Evolutionary conservation across 64 coral and sea anemone genomes (phyloP).

Genomic region (Montipora efflorescens): DNA sequence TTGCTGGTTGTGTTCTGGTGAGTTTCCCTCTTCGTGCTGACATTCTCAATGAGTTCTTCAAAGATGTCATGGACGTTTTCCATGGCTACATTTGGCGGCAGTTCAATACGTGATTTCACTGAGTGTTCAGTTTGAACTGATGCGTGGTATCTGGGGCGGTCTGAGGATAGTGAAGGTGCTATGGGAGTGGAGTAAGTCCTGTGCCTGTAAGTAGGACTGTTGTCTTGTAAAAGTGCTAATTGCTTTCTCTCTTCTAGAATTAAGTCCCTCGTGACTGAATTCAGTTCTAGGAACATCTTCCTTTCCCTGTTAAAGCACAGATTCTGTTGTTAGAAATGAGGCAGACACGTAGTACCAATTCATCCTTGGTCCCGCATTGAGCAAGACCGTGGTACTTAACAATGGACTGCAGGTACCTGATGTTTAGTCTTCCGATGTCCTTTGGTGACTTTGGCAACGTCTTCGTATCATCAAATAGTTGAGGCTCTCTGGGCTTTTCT

Average conservation of each 20-base stretch:
- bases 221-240: background rate
- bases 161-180: conserved; percentile 25
- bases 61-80: conserved; percentile 47
- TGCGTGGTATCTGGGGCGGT: conserved; percentile 48
- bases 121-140: conserved; percentile 37
- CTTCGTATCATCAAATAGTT: conserved; percentile 19
- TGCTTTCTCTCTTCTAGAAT: conserved; percentile 38
- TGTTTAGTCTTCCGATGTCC: conserved; percentile 41
- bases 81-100: background rate
- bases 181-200: conserved; percentile 53
- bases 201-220: conserved; percentile 27
- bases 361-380: conserved; percentile 36
- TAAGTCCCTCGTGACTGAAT: conserved; percentile 15
- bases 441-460: conserved; percentile 46
- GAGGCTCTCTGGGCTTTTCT: background rate
- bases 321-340: conserved; percentile 60
- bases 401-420: conserved; percentile 46
- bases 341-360: conserved; percentile 20
- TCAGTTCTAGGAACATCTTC: conserved; percentile 59
- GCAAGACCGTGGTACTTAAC: conserved; percentile 42
- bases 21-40: background rate
- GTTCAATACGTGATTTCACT: background rate
- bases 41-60: conserved; percentile 19
- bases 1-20: background rate
- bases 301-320: conserved; percentile 30